These are phyloP conservation scores for Ips typographus DNA, from an alignment of 1,140 invertebrate genomes.

Conservation along the genomic window DNA sequence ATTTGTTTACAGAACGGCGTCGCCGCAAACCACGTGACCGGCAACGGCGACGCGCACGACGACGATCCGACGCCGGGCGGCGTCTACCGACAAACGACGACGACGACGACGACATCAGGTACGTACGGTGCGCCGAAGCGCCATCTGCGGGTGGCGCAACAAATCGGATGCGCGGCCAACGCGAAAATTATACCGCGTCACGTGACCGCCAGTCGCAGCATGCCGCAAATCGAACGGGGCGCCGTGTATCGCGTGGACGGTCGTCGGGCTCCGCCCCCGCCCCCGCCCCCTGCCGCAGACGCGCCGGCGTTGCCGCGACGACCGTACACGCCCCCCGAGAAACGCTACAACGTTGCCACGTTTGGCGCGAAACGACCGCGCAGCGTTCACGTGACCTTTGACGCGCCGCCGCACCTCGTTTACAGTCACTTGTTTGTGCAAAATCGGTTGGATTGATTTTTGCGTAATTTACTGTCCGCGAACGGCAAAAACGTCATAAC, in stretches of 20 bases:
- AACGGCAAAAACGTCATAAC: too few species aligned
- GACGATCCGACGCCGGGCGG: slow-evolving; percentile 26
- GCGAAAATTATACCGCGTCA: slow-evolving; percentile 44
- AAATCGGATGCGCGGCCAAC: slow-evolving; percentile 47
- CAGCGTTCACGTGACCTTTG: slow-evolving; percentile 6
- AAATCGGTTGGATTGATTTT: too few species aligned
- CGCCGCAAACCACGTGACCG: too few species aligned
- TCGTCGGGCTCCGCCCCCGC: not conserved
- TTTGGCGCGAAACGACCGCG: slow-evolving; percentile 44
- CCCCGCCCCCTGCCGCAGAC: not conserved
- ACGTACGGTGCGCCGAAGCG: slow-evolving; percentile 49
- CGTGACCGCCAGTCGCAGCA: slow-evolving; percentile 36
- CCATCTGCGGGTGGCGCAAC: slow-evolving; percentile 42
- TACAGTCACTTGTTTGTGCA: too few species aligned
- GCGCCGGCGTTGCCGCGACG: slow-evolving; percentile 27
- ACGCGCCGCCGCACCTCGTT: too few species aligned
- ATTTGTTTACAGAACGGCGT: too few species aligned
- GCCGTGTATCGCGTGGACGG: too few species aligned
- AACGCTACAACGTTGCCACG: slow-evolving; percentile 45
- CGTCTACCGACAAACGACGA: slow-evolving; percentile 50
- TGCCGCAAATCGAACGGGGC: slow-evolving; percentile 24
- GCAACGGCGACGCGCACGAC: too few species aligned
- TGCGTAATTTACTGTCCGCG: too few species aligned
- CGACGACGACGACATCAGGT: slow-evolving; percentile 45
- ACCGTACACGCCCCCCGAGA: slow-evolving; percentile 48